These are phyloP conservation scores for Medauroidea extradentata DNA, from an alignment of 1,140 invertebrate species.

Conservation along the genomic window DNA sequence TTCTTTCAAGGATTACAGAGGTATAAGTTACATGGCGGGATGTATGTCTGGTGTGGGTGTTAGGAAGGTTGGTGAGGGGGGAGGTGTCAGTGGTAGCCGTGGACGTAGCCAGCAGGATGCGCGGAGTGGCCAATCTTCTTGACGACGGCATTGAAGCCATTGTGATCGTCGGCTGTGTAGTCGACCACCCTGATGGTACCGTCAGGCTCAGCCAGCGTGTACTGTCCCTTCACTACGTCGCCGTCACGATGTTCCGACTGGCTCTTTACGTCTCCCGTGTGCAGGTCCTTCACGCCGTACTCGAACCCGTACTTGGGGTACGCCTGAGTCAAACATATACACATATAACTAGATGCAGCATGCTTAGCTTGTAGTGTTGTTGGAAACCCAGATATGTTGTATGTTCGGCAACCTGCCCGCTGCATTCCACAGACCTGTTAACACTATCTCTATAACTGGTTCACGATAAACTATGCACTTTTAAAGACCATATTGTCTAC, in stretches of 20 bases:
- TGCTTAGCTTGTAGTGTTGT: too few species aligned
- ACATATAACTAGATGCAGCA: too few species aligned
- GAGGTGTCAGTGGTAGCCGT: not conserved
- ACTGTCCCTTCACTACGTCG: conserved; percentile 48
- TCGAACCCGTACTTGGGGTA: conserved; percentile 48
- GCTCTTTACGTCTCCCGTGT: conserved; percentile 49
- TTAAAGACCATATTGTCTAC: too few species aligned
- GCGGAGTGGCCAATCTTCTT: not conserved
- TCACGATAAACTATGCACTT: too few species aligned
- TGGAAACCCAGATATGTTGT: too few species aligned
- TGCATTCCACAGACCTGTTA: too few species aligned
- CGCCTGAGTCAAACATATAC: conserved; percentile 15
- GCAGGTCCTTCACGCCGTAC: conserved; percentile 50
- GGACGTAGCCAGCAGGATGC: conserved; percentile 1
- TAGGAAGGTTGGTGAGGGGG: not conserved
- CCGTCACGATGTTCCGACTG: conserved; percentile 47
- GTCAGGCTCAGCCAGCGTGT: conserved; percentile 29
- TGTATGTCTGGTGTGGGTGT: not conserved
- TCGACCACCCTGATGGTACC: conserved; percentile 19
- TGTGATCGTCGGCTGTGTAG: conserved; percentile 17
- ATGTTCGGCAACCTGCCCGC: too few species aligned
- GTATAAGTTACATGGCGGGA: too few species aligned
- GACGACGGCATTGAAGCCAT: conserved; percentile 15
- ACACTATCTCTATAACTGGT: too few species aligned
- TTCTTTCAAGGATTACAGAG: too few species aligned